phyloP scores from a whole-genome alignment of 2,113 vertebrate species.

The Oostethus manadensis region DNA sequence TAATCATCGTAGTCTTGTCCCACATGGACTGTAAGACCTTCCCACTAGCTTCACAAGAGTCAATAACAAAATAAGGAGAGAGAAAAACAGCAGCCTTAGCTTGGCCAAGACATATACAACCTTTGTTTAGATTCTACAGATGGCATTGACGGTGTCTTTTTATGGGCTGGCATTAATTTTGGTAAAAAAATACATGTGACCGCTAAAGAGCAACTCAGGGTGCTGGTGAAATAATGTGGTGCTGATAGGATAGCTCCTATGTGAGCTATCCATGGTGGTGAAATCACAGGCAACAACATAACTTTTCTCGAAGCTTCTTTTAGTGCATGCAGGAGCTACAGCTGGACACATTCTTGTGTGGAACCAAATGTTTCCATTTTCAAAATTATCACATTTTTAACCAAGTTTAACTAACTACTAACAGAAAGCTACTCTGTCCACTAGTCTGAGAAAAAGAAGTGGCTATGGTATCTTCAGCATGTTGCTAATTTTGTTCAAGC shows the following conservation, averaged over 20 bases:
- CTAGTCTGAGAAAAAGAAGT: neutral
- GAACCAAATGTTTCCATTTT: neutral
- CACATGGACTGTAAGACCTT: slow-evolving; percentile 20
- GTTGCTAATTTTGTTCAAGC: neutral
- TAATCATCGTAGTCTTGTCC: slow-evolving; percentile 34
- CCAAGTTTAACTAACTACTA: neutral
- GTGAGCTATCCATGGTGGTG: slow-evolving; percentile 35
- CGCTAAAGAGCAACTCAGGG: neutral
- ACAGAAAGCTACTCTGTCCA: neutral
- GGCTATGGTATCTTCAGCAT: neutral
- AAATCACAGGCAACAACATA: neutral
- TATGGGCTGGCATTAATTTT: slow-evolving; percentile 27
- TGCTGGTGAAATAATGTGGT: neutral
- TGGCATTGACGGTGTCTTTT: slow-evolving; percentile 19
- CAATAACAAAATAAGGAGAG: slow-evolving; percentile 35
- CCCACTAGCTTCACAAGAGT: slow-evolving; percentile 29
- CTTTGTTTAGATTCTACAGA: slow-evolving; percentile 20
- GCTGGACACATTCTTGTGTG: too few species aligned
- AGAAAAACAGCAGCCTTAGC: slow-evolving; percentile 24
- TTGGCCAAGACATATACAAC: neutral
- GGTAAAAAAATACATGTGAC: slow-evolving; percentile 13
- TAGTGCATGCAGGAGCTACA: too few species aligned
- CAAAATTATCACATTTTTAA: neutral
- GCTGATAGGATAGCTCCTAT: neutral
- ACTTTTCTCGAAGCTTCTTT: neutral